phyloP scores from a whole-genome alignment of 2,888 invertebrate species.

The Leptinotarsa tumamoca region DNA sequence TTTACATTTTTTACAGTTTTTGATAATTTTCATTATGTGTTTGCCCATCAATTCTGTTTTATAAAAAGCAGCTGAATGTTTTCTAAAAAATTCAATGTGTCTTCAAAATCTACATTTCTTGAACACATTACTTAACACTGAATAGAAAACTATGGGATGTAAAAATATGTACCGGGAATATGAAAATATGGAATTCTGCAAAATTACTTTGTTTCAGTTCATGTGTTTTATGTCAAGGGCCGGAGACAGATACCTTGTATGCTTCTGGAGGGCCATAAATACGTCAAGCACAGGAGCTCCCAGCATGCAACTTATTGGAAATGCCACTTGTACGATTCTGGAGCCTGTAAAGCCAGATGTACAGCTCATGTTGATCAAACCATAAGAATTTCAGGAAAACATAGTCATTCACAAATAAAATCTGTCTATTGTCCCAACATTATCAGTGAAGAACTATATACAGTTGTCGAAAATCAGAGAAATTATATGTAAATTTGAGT shows the following conservation, averaged over 20 bases:
- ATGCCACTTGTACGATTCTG: slow-evolving; percentile 61
- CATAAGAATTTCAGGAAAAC: slow-evolving; percentile 53
- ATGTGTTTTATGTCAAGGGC: slow-evolving; percentile 60
- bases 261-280: slow-evolving; percentile 58
- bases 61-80: too few species aligned
- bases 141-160: too few species aligned
- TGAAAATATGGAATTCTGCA: neutral
- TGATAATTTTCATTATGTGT: too few species aligned
- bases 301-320: slow-evolving; percentile 63
- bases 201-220: slow-evolving; percentile 49
- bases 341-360: slow-evolving; percentile 60
- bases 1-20: too few species aligned
- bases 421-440: slow-evolving; percentile 39
- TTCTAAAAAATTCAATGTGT: too few species aligned
- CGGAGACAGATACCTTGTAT: slow-evolving; percentile 57
- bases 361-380: slow-evolving; percentile 51
- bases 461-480: slow-evolving; percentile 18
- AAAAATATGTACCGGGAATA: neutral
- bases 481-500: neutral
- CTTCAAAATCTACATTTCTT: too few species aligned
- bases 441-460: slow-evolving; percentile 52
- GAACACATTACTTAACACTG: too few species aligned
- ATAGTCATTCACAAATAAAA: slow-evolving; percentile 51
- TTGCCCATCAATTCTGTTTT: too few species aligned
- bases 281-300: slow-evolving; percentile 62